Evolutionary conservation across 1,140 invertebrate genomes (phyloP).

Genomic region (Formica selysi): DNA sequence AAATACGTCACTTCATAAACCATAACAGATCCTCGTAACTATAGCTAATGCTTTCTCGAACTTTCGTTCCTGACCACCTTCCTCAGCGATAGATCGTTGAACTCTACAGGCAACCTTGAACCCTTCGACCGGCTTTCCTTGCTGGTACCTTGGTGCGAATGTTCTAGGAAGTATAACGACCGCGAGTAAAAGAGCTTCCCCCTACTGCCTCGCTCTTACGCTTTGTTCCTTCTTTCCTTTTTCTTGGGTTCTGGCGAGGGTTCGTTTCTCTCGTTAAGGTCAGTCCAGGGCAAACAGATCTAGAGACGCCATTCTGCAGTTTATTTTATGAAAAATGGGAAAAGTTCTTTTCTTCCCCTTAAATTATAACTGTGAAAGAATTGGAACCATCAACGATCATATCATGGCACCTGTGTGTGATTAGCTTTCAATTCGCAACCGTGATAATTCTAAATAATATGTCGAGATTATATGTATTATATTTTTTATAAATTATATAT

Average conservation of each 20-base stretch:
- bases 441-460: slow-evolving; percentile 12
- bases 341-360: background rate
- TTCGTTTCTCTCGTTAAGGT: slow-evolving; percentile 67
- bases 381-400: background rate
- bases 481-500: background rate
- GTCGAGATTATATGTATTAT: background rate
- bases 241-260: slow-evolving; percentile 41
- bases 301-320: slow-evolving; percentile 26
- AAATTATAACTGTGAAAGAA: slow-evolving; percentile 32
- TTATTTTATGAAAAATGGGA: background rate
- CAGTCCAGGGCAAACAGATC: slow-evolving; percentile 58
- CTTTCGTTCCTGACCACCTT: slow-evolving; percentile 48
- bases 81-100: slow-evolving; percentile 69
- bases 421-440: background rate
- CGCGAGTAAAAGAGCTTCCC: slow-evolving; percentile 63
- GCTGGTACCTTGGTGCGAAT: slow-evolving; percentile 70
- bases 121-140: slow-evolving; percentile 76
- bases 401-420: background rate
- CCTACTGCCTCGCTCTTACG: background rate
- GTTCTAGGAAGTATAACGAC: slow-evolving; percentile 77
- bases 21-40: slow-evolving; percentile 57
- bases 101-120: slow-evolving; percentile 73
- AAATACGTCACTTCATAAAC: slow-evolving; percentile 50
- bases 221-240: slow-evolving; percentile 68
- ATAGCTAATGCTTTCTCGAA: slow-evolving; percentile 62